Evolutionary conservation across 1,140 invertebrate genomes (phyloP).

Genomic region (Drosophila yakuba): DNA sequence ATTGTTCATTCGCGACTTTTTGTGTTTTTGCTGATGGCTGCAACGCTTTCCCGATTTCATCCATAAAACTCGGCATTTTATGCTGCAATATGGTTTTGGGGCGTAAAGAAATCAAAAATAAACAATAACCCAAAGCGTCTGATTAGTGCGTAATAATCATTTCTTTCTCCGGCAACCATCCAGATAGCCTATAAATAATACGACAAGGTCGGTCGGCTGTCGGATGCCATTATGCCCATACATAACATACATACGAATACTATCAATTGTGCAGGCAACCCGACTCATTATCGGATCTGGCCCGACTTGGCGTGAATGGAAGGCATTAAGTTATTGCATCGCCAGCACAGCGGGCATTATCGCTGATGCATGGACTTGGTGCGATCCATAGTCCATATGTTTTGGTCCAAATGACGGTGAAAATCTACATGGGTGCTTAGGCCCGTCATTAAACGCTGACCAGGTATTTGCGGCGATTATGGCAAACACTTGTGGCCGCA

Average conservation of each 20-base stretch:
- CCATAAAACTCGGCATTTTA: constrained; percentile 53
- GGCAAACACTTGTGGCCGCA: constrained; percentile 56
- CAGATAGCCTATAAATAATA: constrained; percentile 54
- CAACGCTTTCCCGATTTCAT: constrained; percentile 72
- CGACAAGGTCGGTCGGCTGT: constrained; percentile 52
- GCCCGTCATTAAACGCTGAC: constrained; percentile 54
- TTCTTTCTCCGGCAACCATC: constrained; percentile 30
- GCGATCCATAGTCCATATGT: constrained; percentile 36
- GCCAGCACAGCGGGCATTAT: constrained; percentile 35
- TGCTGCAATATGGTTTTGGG: constrained; percentile 40
- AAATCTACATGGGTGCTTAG: constrained; percentile 61
- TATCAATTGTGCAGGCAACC: constrained; percentile 55
- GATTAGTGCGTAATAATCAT: constrained; percentile 52
- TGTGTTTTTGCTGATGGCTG: constrained; percentile 45
- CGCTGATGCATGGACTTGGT: constrained; percentile 34
- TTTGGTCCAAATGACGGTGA: constrained; percentile 51
- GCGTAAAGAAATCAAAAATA: not conserved
- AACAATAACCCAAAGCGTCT: constrained; percentile 31
- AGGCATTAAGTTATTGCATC: constrained; percentile 52
- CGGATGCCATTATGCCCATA: constrained; percentile 6
- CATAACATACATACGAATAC: no score
- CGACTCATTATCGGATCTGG: constrained; percentile 56
- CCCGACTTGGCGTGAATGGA: constrained; percentile 50
- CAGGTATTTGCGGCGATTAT: constrained; percentile 57
- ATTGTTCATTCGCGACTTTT: constrained; percentile 51